Conservation (phyloP, 2,888 invertebrate species). For the Hyalella azteca region DNA sequence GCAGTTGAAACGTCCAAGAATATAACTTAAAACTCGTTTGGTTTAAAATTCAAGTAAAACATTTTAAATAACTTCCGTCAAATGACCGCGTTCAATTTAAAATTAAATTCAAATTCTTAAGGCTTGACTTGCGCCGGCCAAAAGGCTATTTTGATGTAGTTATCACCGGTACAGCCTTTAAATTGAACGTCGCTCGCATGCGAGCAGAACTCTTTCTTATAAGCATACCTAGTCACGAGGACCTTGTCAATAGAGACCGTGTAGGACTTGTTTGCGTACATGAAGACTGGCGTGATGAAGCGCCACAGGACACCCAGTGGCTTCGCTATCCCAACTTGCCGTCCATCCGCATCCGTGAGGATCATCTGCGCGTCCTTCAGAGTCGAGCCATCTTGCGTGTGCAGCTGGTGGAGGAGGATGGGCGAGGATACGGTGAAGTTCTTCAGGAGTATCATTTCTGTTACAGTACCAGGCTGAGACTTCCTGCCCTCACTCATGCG, state of each 20-base stretch:
- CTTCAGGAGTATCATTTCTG: not conserved
- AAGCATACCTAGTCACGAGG: not conserved
- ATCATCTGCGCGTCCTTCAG: conserved; percentile 1
- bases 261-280: not conserved
- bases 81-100: not conserved
- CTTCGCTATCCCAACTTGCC: not conserved
- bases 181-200: not conserved
- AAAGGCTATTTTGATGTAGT: conserved; percentile 7
- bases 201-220: not conserved
- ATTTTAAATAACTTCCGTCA: not conserved
- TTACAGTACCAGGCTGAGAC: not conserved
- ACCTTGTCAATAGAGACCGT: not conserved
- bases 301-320: not conserved
- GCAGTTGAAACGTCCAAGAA: too few relatives aligned
- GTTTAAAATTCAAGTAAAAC: not conserved
- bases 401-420: not conserved
- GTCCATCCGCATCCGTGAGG: not conserved
- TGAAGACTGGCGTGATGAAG: not conserved
- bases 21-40: too few relatives aligned
- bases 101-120: not conserved
- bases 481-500: not conserved
- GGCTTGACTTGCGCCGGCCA: not conserved
- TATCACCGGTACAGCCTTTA: not conserved
- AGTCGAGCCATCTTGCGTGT: conserved; percentile 1
- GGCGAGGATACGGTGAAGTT: not conserved